phyloP scores from a whole-genome alignment of 2,113 vertebrate species.

The Eretmodus cyanostictus region DNA sequence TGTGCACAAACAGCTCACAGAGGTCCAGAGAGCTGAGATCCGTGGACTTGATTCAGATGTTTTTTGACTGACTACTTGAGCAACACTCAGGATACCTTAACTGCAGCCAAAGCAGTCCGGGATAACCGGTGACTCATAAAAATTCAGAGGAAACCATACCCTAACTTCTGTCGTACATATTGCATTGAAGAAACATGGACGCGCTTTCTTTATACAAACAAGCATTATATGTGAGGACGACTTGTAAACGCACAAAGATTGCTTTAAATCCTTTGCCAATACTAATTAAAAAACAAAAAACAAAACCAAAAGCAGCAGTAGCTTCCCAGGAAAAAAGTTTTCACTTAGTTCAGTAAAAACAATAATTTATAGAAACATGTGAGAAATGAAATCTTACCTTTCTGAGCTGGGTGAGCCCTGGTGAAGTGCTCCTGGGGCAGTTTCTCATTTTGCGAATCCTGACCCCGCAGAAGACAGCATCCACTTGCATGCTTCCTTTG shows the following conservation, averaged over 20 bases:
- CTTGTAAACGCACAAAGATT: neutral
- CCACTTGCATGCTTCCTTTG: slow-evolving; percentile 68
- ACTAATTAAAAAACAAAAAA: neutral
- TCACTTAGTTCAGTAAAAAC: neutral
- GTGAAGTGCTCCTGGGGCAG: slow-evolving; percentile 52
- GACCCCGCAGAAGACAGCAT: slow-evolving; percentile 61
- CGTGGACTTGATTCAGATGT: neutral
- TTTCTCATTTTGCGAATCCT: slow-evolving; percentile 74
- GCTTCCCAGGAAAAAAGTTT: neutral
- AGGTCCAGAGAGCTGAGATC: neutral
- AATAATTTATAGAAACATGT: neutral
- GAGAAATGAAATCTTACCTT: slow-evolving; percentile 50
- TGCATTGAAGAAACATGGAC: neutral
- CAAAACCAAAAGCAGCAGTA: neutral
- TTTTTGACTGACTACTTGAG: slow-evolving; percentile 13
- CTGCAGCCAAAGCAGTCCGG: neutral
- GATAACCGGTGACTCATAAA: neutral
- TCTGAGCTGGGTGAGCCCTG: slow-evolving; percentile 68
- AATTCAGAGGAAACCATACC: slow-evolving; percentile 5
- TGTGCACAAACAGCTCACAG: neutral
- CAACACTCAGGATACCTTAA: neutral
- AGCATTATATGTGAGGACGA: neutral
- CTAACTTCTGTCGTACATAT: neutral
- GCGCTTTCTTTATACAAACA: neutral
- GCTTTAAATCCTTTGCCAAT: neutral